A percentile compares a stretch with the other conserved stretches of the same genome.
phyloP scores from a whole-genome alignment of 2,113 vertebrate genomes.

The Podilymbus podiceps region DNA sequence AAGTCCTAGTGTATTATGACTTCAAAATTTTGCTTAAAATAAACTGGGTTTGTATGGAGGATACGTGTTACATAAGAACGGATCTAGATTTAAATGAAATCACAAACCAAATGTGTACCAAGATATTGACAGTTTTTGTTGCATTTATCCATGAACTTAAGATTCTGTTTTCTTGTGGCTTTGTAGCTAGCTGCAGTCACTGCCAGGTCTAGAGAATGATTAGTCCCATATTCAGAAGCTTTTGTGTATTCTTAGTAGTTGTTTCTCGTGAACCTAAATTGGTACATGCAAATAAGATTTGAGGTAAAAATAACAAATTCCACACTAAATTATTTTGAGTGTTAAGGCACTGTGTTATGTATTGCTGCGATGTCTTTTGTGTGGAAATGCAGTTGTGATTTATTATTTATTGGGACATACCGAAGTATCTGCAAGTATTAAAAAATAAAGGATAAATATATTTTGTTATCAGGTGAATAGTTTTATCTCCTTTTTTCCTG shows the following conservation, averaged over 20 bases:
- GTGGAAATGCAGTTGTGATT: not conserved
- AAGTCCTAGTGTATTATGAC: not conserved
- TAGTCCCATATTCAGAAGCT: not conserved
- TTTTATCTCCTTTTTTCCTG: not conserved
- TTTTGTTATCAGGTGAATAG: not conserved
- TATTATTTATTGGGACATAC: constrained; percentile 10
- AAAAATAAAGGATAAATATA: not conserved
- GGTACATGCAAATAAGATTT: not conserved
- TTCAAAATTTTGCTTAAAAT: not conserved
- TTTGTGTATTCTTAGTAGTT: not conserved
- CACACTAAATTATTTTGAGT: accelerated
- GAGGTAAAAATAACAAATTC: not conserved
- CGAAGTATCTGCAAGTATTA: not conserved
- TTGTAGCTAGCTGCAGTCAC: not conserved
- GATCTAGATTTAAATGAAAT: not conserved
- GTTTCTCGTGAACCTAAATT: not conserved
- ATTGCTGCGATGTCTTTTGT: not conserved
- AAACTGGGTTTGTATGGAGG: not conserved
- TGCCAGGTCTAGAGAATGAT: not conserved
- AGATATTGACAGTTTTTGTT: not conserved
- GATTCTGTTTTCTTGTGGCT: not conserved
- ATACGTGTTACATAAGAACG: not conserved
- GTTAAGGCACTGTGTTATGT: not conserved
- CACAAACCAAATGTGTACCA: not conserved
- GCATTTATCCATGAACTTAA: not conserved